Percentiles rank a stretch among this genome's conserved stretches.
Conservation (phyloP, 2,113 vertebrate species). For the Calidris pygmaea region DNA sequence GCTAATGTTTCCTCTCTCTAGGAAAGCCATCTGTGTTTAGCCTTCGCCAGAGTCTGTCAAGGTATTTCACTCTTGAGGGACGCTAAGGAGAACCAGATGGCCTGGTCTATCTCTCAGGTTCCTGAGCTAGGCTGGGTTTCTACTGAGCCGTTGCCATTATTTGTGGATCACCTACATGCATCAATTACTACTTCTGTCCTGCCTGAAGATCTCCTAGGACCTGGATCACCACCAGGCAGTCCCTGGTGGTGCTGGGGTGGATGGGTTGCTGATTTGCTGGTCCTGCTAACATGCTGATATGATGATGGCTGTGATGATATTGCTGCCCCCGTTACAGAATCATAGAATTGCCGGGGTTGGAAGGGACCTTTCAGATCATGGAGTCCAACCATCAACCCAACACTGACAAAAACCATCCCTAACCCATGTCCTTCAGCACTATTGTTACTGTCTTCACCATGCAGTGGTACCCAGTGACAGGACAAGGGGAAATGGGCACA, state of each 20-base stretch:
- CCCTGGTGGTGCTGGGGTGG: not conserved
- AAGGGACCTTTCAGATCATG: no score
- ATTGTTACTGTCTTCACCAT: not conserved
- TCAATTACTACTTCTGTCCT: not conserved
- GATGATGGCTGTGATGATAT: not conserved
- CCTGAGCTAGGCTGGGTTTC: not conserved
- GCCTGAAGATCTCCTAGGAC: not conserved
- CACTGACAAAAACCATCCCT: no score
- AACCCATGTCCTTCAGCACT: no score
- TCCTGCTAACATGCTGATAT: not conserved
- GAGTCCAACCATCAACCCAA: no score
- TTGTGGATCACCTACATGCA: not conserved
- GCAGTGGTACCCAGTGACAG: no score
- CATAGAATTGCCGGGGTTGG: no score
- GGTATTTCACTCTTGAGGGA: not conserved
- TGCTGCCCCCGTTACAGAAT: not conserved
- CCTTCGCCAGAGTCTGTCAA: not conserved
- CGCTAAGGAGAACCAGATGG: not conserved
- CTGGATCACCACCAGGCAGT: not conserved
- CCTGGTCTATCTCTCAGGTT: not conserved
- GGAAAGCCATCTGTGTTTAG: not conserved
- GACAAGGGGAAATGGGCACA: no score
- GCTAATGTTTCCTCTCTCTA: not conserved
- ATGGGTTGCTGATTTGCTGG: not conserved
- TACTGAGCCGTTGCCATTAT: not conserved